phyloP scores from a whole-genome alignment of 2,113 vertebrate genomes.

The Mionectes macconnelli region DNA sequence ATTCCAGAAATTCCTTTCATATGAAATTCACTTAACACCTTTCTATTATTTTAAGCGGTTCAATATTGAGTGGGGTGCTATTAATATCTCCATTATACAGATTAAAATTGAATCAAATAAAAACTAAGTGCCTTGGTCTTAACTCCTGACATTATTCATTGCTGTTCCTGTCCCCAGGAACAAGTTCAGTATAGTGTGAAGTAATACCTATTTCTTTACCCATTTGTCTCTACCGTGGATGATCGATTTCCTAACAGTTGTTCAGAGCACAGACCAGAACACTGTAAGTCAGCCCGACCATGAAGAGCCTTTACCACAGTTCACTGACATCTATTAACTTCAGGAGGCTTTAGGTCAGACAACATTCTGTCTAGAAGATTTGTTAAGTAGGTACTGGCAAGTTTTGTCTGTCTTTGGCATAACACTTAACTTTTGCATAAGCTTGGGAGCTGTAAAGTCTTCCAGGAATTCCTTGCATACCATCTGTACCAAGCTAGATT shows the following conservation, averaged over 20 bases:
- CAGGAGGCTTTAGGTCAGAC: neutral
- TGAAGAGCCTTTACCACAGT: neutral
- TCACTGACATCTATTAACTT: neutral
- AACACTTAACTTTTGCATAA: neutral
- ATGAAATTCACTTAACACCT: neutral
- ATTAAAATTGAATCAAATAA: neutral
- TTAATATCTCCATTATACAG: neutral
- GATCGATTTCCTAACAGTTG: neutral
- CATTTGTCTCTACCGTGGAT: neutral
- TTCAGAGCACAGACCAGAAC: neutral
- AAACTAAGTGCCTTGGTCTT: neutral
- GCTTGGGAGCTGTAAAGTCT: neutral
- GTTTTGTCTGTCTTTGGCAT: neutral
- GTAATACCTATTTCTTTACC: neutral
- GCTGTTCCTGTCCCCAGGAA: neutral
- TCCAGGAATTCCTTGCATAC: neutral
- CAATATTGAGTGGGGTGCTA: accelerated
- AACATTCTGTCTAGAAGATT: neutral
- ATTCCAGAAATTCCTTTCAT: neutral
- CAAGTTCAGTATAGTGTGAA: neutral
- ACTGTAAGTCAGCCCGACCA: neutral
- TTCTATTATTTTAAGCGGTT: neutral
- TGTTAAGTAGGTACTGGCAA: neutral
- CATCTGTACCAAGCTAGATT: neutral
- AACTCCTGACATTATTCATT: neutral